phyloP scores from a whole-genome alignment of 2,797 vertebrate genomes.

The Sebastolobus altivelis region DNA sequence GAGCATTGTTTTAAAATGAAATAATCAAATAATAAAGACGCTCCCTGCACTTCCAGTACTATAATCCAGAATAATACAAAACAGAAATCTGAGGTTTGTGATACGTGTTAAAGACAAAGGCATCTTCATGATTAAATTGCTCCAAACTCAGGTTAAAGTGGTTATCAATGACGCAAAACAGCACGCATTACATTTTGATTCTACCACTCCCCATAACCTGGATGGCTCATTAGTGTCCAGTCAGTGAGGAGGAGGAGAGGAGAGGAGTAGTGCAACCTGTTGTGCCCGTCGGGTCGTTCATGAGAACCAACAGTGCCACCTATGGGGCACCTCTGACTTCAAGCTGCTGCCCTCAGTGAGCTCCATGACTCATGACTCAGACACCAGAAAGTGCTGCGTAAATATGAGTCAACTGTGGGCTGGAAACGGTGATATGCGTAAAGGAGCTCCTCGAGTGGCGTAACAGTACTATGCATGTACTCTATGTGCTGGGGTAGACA shows the following conservation, averaged over 20 bases:
- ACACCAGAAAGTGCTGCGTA: constrained; percentile 24
- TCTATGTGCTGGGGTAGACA: background rate
- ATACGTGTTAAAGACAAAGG: background rate
- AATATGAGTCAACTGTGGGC: background rate
- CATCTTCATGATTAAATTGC: background rate
- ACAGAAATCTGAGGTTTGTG: background rate
- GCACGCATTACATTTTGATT: constrained; percentile 3
- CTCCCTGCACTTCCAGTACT: background rate
- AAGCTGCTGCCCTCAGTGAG: constrained; percentile 33
- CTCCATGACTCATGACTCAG: constrained; percentile 46
- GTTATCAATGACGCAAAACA: background rate
- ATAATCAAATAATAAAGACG: background rate
- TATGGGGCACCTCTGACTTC: constrained; percentile 58
- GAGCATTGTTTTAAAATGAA: background rate
- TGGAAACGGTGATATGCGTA: background rate
- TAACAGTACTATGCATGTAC: background rate
- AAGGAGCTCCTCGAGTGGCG: background rate
- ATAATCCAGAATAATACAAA: background rate
- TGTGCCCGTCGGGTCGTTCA: constrained; percentile 50
- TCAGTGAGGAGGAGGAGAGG: background rate
- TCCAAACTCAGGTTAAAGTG: background rate
- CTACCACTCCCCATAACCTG: constrained; percentile 6
- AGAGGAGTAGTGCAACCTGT: constrained; percentile 71
- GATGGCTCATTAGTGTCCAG: constrained; percentile 24
- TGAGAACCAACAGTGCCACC: constrained; percentile 82